A percentile compares a stretch with the other conserved stretches of the same genome.
Conservation (phyloP, 2,113 vertebrate genomes). For the Corapipo altera region DNA sequence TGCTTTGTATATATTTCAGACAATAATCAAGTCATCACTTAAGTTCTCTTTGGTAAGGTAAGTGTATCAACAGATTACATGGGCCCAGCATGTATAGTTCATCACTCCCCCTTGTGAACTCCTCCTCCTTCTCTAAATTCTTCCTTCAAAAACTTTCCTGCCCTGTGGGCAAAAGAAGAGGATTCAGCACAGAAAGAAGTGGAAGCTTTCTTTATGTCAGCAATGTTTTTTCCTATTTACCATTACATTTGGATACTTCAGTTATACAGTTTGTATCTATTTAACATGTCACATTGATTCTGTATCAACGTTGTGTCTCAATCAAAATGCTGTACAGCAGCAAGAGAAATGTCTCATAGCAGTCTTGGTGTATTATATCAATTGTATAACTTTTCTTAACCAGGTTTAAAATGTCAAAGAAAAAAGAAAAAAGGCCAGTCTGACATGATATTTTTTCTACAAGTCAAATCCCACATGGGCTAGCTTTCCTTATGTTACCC, state of each 20-base stretch:
- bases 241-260: not conserved
- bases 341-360: not conserved
- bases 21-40: not conserved
- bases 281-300: not conserved
- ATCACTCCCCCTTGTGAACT: not conserved
- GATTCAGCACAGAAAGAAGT: not conserved
- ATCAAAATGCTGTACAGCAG: not conserved
- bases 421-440: not conserved
- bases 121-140: not conserved
- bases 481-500: not conserved
- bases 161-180: not conserved
- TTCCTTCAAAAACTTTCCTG: not conserved
- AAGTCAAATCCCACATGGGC: not conserved
- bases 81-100: not conserved
- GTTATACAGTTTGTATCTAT: not conserved
- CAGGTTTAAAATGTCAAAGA: not conserved
- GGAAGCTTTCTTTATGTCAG: not conserved
- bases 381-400: not conserved
- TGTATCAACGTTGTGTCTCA: not conserved
- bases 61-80: not conserved
- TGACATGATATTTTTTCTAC: not conserved
- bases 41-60: not conserved
- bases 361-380: not conserved
- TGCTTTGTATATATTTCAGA: not conserved
- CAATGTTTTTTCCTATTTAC: not conserved